Percentiles rank a stretch among this genome's conserved stretches.
These are phyloP conservation scores for Eretmocerus hayati DNA, from an alignment of 2,888 invertebrate species.

Conservation along the genomic window DNA sequence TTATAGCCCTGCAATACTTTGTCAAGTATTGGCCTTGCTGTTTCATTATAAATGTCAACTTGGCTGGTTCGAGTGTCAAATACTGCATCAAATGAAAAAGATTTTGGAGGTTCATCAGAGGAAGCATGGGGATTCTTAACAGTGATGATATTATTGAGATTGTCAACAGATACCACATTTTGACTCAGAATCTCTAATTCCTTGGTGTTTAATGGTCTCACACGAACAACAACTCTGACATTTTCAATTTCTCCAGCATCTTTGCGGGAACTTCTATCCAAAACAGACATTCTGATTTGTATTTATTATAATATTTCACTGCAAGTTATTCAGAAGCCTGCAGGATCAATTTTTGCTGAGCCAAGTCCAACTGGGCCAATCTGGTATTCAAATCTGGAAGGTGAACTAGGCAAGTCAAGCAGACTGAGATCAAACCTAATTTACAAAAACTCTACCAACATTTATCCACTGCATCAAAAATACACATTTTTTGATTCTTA, in stretches of 20 bases:
- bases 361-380: too few species aligned
- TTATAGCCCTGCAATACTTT: constrained; percentile 96
- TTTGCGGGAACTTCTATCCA: too few species aligned
- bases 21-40: constrained; percentile 93
- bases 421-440: too few species aligned
- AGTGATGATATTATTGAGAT: constrained; percentile 68
- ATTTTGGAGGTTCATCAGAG: constrained; percentile 72
- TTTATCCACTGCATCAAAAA: too few species aligned
- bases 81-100: constrained; percentile 91
- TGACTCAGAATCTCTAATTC: constrained; percentile 69
- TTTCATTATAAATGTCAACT: constrained; percentile 92
- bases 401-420: too few species aligned
- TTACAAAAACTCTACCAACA: too few species aligned
- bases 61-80: constrained; percentile 82
- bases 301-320: too few species aligned
- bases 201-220: constrained; percentile 84
- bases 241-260: constrained; percentile 79
- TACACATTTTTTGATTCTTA: too few species aligned
- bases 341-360: too few species aligned
- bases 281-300: too few species aligned
- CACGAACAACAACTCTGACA: constrained; percentile 91
- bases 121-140: constrained; percentile 67
- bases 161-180: constrained; percentile 70
- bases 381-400: too few species aligned
- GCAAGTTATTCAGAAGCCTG: too few species aligned